Conservation (phyloP, 2,888 invertebrate genomes). For the Cremastinae sp. region DNA sequence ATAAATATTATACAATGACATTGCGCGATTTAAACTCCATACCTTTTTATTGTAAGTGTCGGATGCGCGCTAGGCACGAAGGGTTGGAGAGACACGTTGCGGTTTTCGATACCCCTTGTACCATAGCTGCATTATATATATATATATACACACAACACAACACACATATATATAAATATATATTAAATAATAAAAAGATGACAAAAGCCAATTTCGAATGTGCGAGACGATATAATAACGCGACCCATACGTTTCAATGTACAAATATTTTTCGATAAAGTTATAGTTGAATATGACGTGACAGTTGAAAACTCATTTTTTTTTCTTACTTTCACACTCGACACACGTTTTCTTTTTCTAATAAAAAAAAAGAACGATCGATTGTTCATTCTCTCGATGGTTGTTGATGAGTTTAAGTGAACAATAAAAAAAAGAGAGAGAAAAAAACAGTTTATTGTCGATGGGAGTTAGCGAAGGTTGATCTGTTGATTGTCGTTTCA, state of each 20-base stretch:
- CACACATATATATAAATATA: constrained; percentile 69
- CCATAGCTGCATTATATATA: constrained; percentile 74
- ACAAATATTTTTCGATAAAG: constrained; percentile 77
- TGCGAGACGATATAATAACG: constrained; percentile 68
- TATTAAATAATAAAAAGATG: constrained; percentile 63
- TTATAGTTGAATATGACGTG: constrained; percentile 73
- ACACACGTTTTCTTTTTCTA: constrained; percentile 12
- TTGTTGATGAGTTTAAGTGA: constrained; percentile 2
- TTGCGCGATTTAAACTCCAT: constrained; percentile 32
- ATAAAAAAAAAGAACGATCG: constrained; percentile 16
- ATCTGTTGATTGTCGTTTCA: constrained; percentile 45
- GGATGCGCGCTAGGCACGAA: constrained; percentile 52
- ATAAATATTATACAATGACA: constrained; percentile 30
- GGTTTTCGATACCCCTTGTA: constrained; percentile 78
- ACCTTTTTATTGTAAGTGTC: constrained; percentile 43
- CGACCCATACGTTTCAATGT: constrained; percentile 76
- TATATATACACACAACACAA: constrained; percentile 65
- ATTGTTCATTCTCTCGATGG: constrained; percentile 6
- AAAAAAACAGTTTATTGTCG: constrained; percentile 22
- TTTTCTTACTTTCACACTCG: not conserved
- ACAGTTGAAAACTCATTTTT: constrained; percentile 69
- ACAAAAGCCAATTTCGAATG: constrained; percentile 70
- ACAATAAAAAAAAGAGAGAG: constrained; percentile 11
- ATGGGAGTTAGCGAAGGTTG: constrained; percentile 53
- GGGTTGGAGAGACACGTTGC: constrained; percentile 75